A percentile compares a stretch with the other conserved stretches of the same genome.
Conservation (phyloP, 2,797 vertebrate genomes). For the Cirrhinus mrigala region DNA sequence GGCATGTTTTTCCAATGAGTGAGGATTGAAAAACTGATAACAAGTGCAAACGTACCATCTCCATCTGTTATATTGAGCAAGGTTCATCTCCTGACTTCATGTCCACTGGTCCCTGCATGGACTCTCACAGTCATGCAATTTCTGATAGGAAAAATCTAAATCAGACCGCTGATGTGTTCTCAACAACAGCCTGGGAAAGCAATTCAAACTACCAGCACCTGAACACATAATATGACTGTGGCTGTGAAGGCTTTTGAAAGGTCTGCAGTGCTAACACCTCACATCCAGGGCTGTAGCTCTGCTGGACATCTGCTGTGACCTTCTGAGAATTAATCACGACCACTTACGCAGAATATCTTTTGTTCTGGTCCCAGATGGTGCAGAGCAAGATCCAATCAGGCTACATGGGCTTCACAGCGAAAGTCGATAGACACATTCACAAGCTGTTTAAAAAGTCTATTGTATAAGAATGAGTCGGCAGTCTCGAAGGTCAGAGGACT, state of each 20-base stretch:
- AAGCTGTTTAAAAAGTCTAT: conserved; percentile 55
- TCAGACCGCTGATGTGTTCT: neutral
- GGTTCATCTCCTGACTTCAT: neutral
- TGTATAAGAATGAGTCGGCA: conserved; percentile 51
- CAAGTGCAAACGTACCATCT: neutral
- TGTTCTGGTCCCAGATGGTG: conserved; percentile 51
- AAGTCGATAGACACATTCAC: conserved; percentile 56
- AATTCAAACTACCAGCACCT: neutral
- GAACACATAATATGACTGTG: conserved; percentile 1
- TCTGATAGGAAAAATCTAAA: neutral
- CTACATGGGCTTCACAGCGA: conserved; percentile 34
- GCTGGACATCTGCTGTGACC: conserved; percentile 41
- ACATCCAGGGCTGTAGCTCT: neutral
- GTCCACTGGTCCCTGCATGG: neutral
- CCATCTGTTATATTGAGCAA: neutral
- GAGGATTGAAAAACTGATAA: neutral
- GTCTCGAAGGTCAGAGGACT: conserved; percentile 54
- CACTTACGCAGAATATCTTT: conserved; percentile 45
- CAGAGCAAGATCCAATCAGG: conserved; percentile 35
- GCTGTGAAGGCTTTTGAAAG: conserved; percentile 7
- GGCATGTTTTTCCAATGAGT: neutral
- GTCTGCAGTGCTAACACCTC: conserved; percentile 5
- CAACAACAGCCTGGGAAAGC: neutral
- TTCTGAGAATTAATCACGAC: conserved; percentile 49
- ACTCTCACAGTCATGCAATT: neutral